Evolutionary conservation across 2,113 vertebrate species (phyloP), one percentile per base, ranked within the genome.

Genomic region (Menidia beryllina): DNA sequence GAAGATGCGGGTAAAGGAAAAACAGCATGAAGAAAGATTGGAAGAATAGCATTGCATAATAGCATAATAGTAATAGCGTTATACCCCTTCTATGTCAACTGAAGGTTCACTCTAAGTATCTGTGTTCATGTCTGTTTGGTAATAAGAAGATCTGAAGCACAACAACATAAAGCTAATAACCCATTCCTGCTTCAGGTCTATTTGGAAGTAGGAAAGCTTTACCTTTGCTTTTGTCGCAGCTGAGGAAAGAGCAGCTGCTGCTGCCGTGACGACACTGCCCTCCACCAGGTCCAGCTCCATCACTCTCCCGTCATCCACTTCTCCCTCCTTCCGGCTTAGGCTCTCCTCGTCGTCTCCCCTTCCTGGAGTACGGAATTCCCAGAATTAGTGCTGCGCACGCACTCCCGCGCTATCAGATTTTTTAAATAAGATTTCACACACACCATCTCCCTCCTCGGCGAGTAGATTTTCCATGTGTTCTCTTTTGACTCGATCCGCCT

Each of bases 211-310:
- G 50, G 45, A 0, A 25, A 39, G 66, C n/a, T 90, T 86, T 88
- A 99, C 98, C 95, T 99, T 99, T 79, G 98, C 97, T 91, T 98
- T 99, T 72, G 96, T 97, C 55, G 98, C 97, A 63, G 98, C 98
- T 2, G 98, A 98, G 50, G 96, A 93, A 7, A 99, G 84, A 73
- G 98, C 98, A 75, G 96, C 94, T 70, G 98, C 98, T 56, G 98
- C 96, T 60, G 98, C 97, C 36, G 95, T 96, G 66, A 96, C 90
- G 8, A 99, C 97, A 2, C 95, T 96, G 50, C 93, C 94, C 82
- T 99, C 97, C 0, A 96, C 96, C 73, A 98, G 89, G 7, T 98
- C 96, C 2, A 93, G 94, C 43, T 97, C 96, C 73, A 93, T 30
- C 30, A 5, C 30, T 8, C 4, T 30, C 30, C 8, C 93, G 0